Base-by-base conservation (phyloP, 2,888 invertebrate genomes). In the Pharmacophagus antenor region DNA sequence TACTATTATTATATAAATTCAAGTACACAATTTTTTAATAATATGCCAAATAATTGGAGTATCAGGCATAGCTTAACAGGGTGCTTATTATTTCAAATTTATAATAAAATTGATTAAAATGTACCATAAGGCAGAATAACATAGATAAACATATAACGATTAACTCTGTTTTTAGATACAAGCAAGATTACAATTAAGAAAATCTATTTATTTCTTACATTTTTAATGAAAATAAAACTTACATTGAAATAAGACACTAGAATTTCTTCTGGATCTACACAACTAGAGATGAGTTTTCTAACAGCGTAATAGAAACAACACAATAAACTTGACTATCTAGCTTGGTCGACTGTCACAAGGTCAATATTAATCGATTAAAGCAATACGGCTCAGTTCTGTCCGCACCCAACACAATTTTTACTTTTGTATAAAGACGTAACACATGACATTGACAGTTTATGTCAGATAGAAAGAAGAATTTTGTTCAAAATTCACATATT, bases 311-410 rank as follows among this genome's bases (percentile, higher is more conserved):
- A 55, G 12, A 15, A 12, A 41, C 52, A 48, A 51, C 47, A 55
- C 55, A 55, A 55, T 48, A 60, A 42, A 55, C 46, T 41, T 48
- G 21, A 42, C 56, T 21, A 52, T 55, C 52, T 62, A 53, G 53
- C 21, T 50, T 56, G 48, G 47, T 37, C 60, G 54, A 57, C 54
- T 60, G 37, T 37, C 46, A 60, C 64, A 64, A 64, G 64, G 64
- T 64, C 62, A 64, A 64, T 60, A 54, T 52, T 56, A 62, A 58
- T 58, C 56, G 47, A 47, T n/a, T 47, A 62, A 50, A 56, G 56
- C 61, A 61, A 59, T 65, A 68, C 65, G 67, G 67, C 68, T 67
- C 67, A 67, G 67, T 65, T 22, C 42, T 56, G 57, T 61, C 53
- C 22, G 54, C 62, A 55, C 49, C 54, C 48, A 56, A 60, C 62